phyloP scores from a whole-genome alignment of 1,140 invertebrate species.

The Agrilus planipennis region DNA sequence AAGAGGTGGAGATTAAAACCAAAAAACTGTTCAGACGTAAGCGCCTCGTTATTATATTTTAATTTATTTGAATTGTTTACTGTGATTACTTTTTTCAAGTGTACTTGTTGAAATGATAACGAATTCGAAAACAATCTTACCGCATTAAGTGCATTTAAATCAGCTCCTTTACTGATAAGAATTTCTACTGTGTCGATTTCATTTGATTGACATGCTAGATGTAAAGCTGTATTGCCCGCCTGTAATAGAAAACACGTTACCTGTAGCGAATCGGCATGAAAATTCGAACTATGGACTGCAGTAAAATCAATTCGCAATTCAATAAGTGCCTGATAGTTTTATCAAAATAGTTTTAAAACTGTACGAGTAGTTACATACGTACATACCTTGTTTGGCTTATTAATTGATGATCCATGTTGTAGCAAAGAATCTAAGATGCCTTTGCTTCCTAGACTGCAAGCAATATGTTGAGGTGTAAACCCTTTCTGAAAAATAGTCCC shows the following conservation, averaged over 20 bases:
- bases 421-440: slow-evolving; percentile 60
- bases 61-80: too few relatives aligned
- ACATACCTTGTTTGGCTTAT: slow-evolving; percentile 58
- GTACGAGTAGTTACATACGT: not conserved
- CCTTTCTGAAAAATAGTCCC: slow-evolving; percentile 46
- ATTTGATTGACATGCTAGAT: slow-evolving; percentile 61
- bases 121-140: slow-evolving; percentile 38
- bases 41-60: too few relatives aligned
- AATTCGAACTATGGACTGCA: too few relatives aligned
- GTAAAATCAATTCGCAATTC: too few relatives aligned
- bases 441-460: slow-evolving; percentile 57
- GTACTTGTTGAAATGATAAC: too few relatives aligned
- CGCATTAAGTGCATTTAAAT: slow-evolving; percentile 58
- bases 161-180: slow-evolving; percentile 55
- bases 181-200: slow-evolving; percentile 57
- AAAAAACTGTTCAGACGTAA: too few relatives aligned
- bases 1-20: too few relatives aligned
- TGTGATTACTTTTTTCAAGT: too few relatives aligned
- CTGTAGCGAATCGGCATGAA: too few relatives aligned
- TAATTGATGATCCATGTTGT: slow-evolving; percentile 50
- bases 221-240: slow-evolving; percentile 66
- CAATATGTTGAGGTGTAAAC: slow-evolving; percentile 59
- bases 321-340: too few relatives aligned
- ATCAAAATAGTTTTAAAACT: too few relatives aligned
- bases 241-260: too few relatives aligned